Conservation (phyloP, 2,888 invertebrate genomes). For the Synanthedon myopaeformis region DNA sequence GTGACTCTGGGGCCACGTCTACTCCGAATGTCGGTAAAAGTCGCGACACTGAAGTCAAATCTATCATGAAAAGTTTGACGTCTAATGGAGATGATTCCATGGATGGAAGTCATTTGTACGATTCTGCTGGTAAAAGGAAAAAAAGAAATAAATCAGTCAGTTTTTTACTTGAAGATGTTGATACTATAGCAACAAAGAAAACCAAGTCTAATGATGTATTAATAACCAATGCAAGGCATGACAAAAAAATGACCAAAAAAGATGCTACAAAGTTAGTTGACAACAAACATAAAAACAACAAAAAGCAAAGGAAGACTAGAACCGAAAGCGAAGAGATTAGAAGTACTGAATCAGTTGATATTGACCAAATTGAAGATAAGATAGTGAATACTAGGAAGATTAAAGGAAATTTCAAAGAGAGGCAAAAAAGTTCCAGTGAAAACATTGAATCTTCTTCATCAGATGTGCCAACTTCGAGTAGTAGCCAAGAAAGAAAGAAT, state of each 20-base stretch:
- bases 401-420: conserved; percentile 5
- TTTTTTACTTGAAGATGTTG: conserved; percentile 46
- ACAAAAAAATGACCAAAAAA: conserved; percentile 5
- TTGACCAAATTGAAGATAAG: conserved; percentile 4
- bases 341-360: conserved; percentile 6
- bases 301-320: conserved; percentile 13
- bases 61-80: conserved; percentile 35
- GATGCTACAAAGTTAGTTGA: not conserved
- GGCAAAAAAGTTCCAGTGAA: conserved; percentile 1
- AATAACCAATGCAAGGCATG: conserved; percentile 7
- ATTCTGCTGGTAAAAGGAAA: conserved; percentile 27
- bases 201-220: conserved; percentile 35
- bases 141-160: conserved; percentile 59
- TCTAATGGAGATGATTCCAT: conserved; percentile 13
- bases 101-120: conserved; percentile 14
- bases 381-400: conserved; percentile 3
- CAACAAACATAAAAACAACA: conserved; percentile 7
- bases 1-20: conserved; percentile 23
- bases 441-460: not conserved
- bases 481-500: conserved; percentile 13
- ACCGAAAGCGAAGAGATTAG: conserved; percentile 1
- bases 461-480: conserved; percentile 1
- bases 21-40: conserved; percentile 21
- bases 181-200: conserved; percentile 37
- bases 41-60: conserved; percentile 24